Percentiles rank a stretch among this genome's conserved stretches.
These are phyloP conservation scores for Metellina segmentata DNA, from an alignment of 2,888 invertebrate genomes.

Conservation along the genomic window DNA sequence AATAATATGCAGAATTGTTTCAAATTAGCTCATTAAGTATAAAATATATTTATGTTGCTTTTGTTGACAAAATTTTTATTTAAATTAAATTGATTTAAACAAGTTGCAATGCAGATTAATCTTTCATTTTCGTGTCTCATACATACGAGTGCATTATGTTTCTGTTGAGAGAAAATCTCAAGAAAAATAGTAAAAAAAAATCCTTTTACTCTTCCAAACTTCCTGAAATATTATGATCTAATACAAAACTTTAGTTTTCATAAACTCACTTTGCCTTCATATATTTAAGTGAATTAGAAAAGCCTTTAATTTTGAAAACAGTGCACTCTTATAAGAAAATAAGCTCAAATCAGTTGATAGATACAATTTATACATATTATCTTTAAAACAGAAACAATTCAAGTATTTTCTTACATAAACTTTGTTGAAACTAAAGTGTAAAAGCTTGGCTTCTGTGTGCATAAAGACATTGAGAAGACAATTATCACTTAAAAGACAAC, in stretches of 20 bases:
- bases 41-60: too few relatives aligned
- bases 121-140: too few relatives aligned
- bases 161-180: too few relatives aligned
- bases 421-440: slow-evolving; percentile 34
- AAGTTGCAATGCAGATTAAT: too few relatives aligned
- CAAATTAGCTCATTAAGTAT: too few relatives aligned
- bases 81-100: too few relatives aligned
- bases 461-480: slow-evolving; percentile 68
- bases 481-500: slow-evolving; percentile 71
- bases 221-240: too few relatives aligned
- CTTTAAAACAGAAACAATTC: slow-evolving; percentile 15
- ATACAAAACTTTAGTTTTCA: too few relatives aligned
- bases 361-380: slow-evolving; percentile 30
- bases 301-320: slow-evolving; percentile 27
- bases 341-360: slow-evolving; percentile 42
- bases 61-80: too few relatives aligned
- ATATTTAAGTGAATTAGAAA: neutral
- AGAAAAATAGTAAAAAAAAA: neutral
- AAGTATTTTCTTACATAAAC: slow-evolving; percentile 7
- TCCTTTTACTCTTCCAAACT: neutral
- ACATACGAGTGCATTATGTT: too few relatives aligned
- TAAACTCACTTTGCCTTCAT: too few relatives aligned
- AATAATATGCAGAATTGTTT: too few relatives aligned
- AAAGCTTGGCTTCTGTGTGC: slow-evolving; percentile 74
- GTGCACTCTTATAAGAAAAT: slow-evolving; percentile 28